Evolutionary conservation across 2,113 vertebrate genomes (phyloP), one percentile per base, ranked within the genome.

Genomic region (Otis tarda): DNA sequence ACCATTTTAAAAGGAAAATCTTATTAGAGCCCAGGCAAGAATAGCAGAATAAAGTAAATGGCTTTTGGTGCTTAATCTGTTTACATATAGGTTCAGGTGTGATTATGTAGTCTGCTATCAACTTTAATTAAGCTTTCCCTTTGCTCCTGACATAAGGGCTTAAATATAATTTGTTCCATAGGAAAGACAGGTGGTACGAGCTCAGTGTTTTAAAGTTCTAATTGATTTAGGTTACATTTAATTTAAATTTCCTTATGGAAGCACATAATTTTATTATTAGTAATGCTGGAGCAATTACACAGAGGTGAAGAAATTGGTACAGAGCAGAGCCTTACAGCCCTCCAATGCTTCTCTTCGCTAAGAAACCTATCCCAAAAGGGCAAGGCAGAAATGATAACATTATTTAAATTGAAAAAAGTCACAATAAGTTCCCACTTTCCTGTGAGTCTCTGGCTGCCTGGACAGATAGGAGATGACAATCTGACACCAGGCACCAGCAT

Each of bases 41-140:
- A 65, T 55, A 87, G 23, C 39, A 83, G 70, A 90, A 83, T 80
- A 79, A 91, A 93, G 94, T 73, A 76, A 89, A 87, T 79, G 57
- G 41, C 71, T 81, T 83, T 93, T 82, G 57, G 39, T 82, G 20
- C 64, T 95, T 90, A 80, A 93, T 93, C 87, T 95, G 77, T 93
- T 87, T 94, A 43, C 35, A 23, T 67, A 35, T 94, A 57, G 28
- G 67, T 94, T 97, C 89, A 94, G 83, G 83, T 89, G 60, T 77
- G 65, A 86, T 94, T 96, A 89, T 74, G 65, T 61, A 87, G 63
- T 86, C 89, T 82, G 77, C 73, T 82, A 94, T 74, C 73, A 70
- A 68, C 89, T 95, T 92, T 90, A 95, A 97, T 97, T 94, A 94
- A 79, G 79, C 75, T 83, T 92, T 95, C 61, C 43, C 80, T 94